A percentile compares a stretch with the other conserved stretches of the same genome.
Conservation (phyloP, 2,113 vertebrate species). For the Trachemys scripta region DNA sequence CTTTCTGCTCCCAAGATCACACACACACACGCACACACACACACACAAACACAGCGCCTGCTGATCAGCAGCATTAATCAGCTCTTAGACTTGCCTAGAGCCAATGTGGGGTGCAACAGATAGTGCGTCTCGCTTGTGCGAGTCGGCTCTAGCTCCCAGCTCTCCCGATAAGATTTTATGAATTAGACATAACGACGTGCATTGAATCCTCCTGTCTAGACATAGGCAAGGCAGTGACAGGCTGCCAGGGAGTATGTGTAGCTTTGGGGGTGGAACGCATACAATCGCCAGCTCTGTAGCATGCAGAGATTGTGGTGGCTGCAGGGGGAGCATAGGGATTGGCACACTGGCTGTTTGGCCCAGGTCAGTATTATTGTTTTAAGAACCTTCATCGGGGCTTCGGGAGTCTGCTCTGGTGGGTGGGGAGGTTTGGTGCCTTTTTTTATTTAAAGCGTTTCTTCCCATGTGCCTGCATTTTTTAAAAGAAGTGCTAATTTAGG, state of each 20-base stretch:
- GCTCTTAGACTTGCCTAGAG: not conserved
- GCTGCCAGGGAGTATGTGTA: conserved; percentile 73
- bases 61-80: not conserved
- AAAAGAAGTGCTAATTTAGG: not conserved
- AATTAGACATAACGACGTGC: conserved; percentile 72
- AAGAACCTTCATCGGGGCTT: not conserved
- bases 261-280: conserved; percentile 38
- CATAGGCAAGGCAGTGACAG: conserved; percentile 76
- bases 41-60: not conserved
- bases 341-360: not conserved
- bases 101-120: conserved; percentile 20
- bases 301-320: not conserved
- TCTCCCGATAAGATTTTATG: not conserved
- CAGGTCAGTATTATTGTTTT: not conserved
- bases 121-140: conserved; percentile 59
- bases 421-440: not conserved
- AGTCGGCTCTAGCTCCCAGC: conserved; percentile 40
- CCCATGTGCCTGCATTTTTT: not conserved
- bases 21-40: accelerated
- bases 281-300: conserved; percentile 22
- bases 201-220: conserved; percentile 75
- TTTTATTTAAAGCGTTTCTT: not conserved
- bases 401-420: not conserved
- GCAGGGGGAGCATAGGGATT: conserved; percentile 13
- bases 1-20: not conserved